phyloP scores from a whole-genome alignment of 2,888 invertebrate species.

The Hermodice carunculata region DNA sequence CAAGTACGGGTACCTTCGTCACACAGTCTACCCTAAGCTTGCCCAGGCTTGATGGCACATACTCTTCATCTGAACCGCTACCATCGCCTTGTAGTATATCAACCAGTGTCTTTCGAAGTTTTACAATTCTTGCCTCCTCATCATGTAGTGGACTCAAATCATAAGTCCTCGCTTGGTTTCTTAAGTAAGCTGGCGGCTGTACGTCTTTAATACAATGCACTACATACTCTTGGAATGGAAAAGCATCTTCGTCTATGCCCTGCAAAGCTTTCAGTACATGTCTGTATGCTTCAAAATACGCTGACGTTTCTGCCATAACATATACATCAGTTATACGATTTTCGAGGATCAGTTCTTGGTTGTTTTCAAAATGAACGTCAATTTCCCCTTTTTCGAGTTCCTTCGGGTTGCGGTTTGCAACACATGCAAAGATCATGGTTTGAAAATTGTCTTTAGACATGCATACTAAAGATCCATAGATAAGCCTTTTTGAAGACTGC shows the following conservation, averaged over 20 bases:
- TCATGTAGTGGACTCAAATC: constrained; percentile 4
- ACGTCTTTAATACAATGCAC: constrained; percentile 71
- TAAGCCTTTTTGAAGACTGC: constrained; percentile 75
- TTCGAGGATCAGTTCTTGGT: constrained; percentile 21
- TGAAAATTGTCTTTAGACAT: constrained; percentile 80
- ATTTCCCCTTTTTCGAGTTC: constrained; percentile 60
- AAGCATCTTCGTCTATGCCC: constrained; percentile 71
- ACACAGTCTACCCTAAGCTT: not conserved
- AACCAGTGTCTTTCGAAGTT: no score
- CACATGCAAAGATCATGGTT: constrained; percentile 79
- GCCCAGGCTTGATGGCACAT: no score
- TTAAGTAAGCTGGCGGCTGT: constrained; percentile 69
- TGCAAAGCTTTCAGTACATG: constrained; percentile 81
- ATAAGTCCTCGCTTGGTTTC: not conserved
- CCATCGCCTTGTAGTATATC: no score
- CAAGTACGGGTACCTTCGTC: constrained; percentile 12
- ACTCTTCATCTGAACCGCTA: no score
- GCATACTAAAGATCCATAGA: constrained; percentile 81
- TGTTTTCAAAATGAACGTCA: constrained; percentile 46
- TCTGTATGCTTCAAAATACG: constrained; percentile 86
- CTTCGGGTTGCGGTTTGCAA: constrained; percentile 56
- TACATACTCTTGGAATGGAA: constrained; percentile 81
- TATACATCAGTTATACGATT: constrained; percentile 34
- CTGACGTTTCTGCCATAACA: constrained; percentile 82
- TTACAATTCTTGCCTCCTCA: not conserved